phyloP scores from a whole-genome alignment of 2,113 vertebrate species.

The Zosterops lateralis region DNA sequence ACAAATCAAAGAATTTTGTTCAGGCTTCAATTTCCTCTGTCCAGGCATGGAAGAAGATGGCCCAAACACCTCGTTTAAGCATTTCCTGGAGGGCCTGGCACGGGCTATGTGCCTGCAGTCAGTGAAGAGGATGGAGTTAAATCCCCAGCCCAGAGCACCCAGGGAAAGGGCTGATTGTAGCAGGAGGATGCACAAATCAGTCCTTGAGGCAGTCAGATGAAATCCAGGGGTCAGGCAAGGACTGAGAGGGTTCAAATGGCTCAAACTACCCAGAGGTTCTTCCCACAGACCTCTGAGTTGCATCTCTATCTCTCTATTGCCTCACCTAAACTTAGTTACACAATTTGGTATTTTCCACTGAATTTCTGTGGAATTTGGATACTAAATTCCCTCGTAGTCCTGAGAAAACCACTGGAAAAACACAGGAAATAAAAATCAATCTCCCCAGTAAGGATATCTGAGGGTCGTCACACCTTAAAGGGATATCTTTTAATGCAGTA shows the following conservation, averaged over 20 bases:
- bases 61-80: background rate
- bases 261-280: background rate
- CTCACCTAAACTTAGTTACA: background rate
- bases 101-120: fast-evolving
- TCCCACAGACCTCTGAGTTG: background rate
- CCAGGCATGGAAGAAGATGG: background rate
- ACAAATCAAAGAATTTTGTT: background rate
- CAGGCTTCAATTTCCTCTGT: background rate
- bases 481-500: background rate
- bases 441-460: background rate
- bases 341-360: background rate
- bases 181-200: background rate
- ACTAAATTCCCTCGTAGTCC: background rate
- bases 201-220: background rate
- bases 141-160: background rate
- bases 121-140: background rate
- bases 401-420: background rate
- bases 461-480: background rate
- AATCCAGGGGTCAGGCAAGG: background rate
- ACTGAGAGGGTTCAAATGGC: background rate
- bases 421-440: background rate
- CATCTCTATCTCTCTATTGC: background rate
- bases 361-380: background rate
- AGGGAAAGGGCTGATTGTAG: fast-evolving
- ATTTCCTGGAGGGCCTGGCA: background rate